A percentile compares a stretch with the other conserved stretches of the same genome.
Conservation (phyloP, 2,797 vertebrate genomes). For the Gymnothorax javanicus region DNA sequence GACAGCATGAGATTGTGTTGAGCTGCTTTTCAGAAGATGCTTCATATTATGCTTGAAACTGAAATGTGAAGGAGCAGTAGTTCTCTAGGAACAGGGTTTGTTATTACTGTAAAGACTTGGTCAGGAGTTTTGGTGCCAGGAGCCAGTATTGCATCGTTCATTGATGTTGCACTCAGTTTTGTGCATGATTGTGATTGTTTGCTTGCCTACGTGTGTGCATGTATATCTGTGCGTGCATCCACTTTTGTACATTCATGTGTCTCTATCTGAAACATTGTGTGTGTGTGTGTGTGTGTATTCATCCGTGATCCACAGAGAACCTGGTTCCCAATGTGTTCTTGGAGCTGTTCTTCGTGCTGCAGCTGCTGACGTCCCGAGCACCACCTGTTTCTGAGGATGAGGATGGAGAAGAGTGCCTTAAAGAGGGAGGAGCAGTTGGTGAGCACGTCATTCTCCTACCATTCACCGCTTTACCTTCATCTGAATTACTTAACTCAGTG, state of each 20-base stretch:
- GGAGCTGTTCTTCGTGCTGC: slow-evolving; percentile 95
- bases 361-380: slow-evolving; percentile 87
- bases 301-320: slow-evolving; percentile 79
- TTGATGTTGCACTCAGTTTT: not conserved
- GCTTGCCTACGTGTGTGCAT: not conserved
- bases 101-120: not conserved
- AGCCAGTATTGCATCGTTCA: not conserved
- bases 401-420: slow-evolving; percentile 60
- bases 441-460: not conserved
- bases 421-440: slow-evolving; percentile 59
- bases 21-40: too few relatives aligned
- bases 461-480: not conserved
- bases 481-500: not conserved
- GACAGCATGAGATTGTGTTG: too few relatives aligned
- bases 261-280: slow-evolving; percentile 20
- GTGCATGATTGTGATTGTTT: not conserved
- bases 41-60: too few relatives aligned
- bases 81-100: too few relatives aligned
- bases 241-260: slow-evolving; percentile 40
- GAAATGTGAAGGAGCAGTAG: too few relatives aligned
- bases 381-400: slow-evolving; percentile 58
- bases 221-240: slow-evolving; percentile 46
- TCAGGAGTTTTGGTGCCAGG: not conserved
- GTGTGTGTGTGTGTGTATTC: slow-evolving; percentile 34
- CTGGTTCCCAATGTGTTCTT: slow-evolving; percentile 93